phyloP scores from a whole-genome alignment of 2,888 invertebrate species.

The Drosophila pseudotakahashii region DNA sequence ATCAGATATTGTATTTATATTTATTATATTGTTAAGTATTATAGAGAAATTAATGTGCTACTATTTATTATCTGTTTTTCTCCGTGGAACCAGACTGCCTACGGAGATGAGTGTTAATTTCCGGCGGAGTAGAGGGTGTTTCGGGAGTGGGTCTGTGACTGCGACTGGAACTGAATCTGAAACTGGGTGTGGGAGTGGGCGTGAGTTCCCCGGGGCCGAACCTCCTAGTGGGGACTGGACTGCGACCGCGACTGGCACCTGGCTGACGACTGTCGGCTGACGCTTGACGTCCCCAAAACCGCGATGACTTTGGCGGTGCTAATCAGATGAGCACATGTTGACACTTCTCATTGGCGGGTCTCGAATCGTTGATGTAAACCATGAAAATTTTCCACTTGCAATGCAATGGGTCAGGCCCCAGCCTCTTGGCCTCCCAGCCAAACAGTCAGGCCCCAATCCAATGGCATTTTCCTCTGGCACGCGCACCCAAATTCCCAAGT shows the following conservation, averaged over 20 bases:
- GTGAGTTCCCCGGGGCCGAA: conserved; percentile 32
- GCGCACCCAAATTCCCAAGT: conserved; percentile 12
- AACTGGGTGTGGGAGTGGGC: conserved; percentile 36
- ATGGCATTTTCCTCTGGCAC: conserved; percentile 58
- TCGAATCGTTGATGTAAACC: conserved; percentile 65
- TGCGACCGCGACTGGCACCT: conserved; percentile 32
- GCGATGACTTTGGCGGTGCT: conserved; percentile 56
- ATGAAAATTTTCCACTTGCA: conserved; percentile 70
- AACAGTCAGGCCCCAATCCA: neutral
- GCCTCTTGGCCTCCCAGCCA: neutral
- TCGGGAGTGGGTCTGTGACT: conserved; percentile 56
- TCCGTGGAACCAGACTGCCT: conserved; percentile 7
- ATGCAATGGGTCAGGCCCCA: conserved; percentile 23
- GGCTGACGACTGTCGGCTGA: conserved; percentile 1
- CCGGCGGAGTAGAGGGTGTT: conserved; percentile 20
- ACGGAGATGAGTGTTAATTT: conserved; percentile 62
- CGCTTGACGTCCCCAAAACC: conserved; percentile 43
- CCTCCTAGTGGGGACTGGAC: conserved; percentile 1
- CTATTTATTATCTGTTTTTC: neutral
- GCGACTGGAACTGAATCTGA: conserved; percentile 15
- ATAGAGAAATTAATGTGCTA: too few relatives aligned
- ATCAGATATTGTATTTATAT: too few relatives aligned
- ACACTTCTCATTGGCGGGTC: conserved; percentile 60
- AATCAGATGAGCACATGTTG: conserved; percentile 68
- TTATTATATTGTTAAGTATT: too few relatives aligned